Conservation (phyloP, 2,888 invertebrate genomes). For the Syrista parreyssii region DNA sequence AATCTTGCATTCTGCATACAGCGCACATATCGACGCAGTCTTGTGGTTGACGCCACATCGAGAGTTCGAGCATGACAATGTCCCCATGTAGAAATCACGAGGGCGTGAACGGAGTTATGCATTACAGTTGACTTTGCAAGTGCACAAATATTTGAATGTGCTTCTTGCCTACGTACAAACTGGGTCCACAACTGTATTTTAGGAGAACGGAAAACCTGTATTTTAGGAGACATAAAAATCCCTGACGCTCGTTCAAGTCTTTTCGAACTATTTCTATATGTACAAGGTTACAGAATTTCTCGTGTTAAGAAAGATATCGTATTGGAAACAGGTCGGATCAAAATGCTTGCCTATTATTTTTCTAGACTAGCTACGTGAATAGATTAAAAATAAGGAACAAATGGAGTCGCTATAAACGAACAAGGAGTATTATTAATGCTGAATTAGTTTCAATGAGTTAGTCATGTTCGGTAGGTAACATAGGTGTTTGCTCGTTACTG, state of each 20-base stretch:
- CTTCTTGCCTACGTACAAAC: neutral
- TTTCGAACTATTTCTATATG: neutral
- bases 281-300: neutral
- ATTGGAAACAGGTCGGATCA: neutral
- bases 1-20: conserved; percentile 29
- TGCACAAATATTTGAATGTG: neutral
- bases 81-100: conserved; percentile 42
- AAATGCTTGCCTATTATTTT: neutral
- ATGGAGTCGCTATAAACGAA: neutral
- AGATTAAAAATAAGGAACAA: no score
- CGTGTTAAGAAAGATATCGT: neutral
- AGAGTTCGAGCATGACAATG: conserved; percentile 48
- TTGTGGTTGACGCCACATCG: conserved; percentile 33
- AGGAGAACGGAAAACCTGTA: neutral
- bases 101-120: conserved; percentile 54
- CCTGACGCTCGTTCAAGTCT: neutral
- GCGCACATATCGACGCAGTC: conserved; percentile 35
- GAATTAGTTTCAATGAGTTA: neutral
- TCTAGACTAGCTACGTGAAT: neutral
- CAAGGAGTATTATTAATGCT: neutral
- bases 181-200: neutral
- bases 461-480: neutral
- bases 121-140: conserved; percentile 29
- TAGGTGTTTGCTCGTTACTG: neutral
- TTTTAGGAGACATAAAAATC: neutral